Percentiles rank a stretch among this genome's conserved stretches.
Conservation (phyloP, 2,888 invertebrate genomes). For the Cheilosia variabilis region DNA sequence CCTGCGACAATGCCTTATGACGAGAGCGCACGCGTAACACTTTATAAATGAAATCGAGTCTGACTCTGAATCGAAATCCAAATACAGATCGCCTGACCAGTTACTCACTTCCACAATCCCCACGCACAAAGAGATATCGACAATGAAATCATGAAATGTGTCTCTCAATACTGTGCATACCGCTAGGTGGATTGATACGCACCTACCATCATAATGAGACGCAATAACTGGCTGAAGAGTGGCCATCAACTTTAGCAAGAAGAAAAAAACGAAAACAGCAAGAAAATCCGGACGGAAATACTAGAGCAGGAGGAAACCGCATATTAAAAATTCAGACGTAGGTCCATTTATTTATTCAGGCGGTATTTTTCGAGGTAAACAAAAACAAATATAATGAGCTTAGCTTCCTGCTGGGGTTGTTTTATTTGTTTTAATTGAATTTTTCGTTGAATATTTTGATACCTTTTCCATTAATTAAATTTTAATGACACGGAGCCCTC, state of each 20-base stretch:
- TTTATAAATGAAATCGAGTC: conserved; percentile 1
- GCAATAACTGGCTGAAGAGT: not conserved
- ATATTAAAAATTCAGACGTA: not conserved
- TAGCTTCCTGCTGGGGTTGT: conserved; percentile 1
- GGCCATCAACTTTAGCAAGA: not conserved
- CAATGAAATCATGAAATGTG: not conserved
- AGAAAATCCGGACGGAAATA: conserved; percentile 1
- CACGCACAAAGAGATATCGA: not conserved
- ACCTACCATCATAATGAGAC: not conserved
- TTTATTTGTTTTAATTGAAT: not conserved
- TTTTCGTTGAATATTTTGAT: not conserved
- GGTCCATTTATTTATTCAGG: not conserved
- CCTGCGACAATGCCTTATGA: not conserved
- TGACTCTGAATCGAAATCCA: conserved; percentile 3
- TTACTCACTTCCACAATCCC: conserved; percentile 4
- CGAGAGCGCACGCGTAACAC: not conserved
- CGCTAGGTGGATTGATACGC: not conserved
- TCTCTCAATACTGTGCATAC: not conserved
- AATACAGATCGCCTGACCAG: not conserved
- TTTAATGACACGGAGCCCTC: not conserved
- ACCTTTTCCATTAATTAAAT: not conserved
- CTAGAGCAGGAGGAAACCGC: not conserved
- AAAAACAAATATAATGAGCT: conserved; percentile 2
- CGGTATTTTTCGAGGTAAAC: not conserved
- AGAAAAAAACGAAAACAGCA: not conserved